Base-by-base conservation (phyloP, 1,140 invertebrate species). In the Zeugodacus cucurbitae region DNA sequence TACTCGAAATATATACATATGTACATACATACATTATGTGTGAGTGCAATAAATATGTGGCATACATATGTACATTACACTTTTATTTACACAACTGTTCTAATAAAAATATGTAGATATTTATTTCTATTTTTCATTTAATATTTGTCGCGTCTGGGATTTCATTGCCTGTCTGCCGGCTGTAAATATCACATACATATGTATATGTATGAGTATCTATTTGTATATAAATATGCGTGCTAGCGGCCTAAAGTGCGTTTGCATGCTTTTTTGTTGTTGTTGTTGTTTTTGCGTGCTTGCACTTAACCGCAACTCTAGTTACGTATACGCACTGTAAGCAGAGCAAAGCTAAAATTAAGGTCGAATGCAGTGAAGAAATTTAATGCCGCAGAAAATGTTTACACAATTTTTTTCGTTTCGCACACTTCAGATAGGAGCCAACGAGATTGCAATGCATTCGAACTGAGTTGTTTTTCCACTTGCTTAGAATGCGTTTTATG, bases 321-420 rank as follows among this genome's bases (percentile, higher is more conserved):
- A 48, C 74, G 74, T 82, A 82, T 82, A 82, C 74, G 74, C 74
- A 48, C 74, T 82, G 74, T 82, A 26, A 82, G 74, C 74, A 82
- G n/a, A n/a, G n/a, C n/a, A n/a, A n/a, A n/a, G n/a, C n/a, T n/a
- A n/a, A 44, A 54, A 82, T 82, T 82, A 82, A 82, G 74, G 74
- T 82, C 74, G 41, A n/a, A 48, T 82, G 44, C 7, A 82, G n/a
- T 26, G 34, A 48, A 8, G 74, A 82, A 82, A 82, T 82, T 82
- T 48, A 48, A 82, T 82, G 74, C 74, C 41, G 37, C 41, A 54
- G 41, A 82, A 82, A 82, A 82, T 41, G n/a, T 54, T 44, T 48
- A 48, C 37, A n/a, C n/a, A 48, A 22, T 48, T 44, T 6, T 48
- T 44, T 22, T 54, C 22, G 22, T 82, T 29, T 82, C 1, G 20